A percentile compares a stretch with the other conserved stretches of the same genome.
These are phyloP conservation scores for Cerastoderma edule DNA, from an alignment of 2,888 invertebrate genomes.

Conservation along the genomic window DNA sequence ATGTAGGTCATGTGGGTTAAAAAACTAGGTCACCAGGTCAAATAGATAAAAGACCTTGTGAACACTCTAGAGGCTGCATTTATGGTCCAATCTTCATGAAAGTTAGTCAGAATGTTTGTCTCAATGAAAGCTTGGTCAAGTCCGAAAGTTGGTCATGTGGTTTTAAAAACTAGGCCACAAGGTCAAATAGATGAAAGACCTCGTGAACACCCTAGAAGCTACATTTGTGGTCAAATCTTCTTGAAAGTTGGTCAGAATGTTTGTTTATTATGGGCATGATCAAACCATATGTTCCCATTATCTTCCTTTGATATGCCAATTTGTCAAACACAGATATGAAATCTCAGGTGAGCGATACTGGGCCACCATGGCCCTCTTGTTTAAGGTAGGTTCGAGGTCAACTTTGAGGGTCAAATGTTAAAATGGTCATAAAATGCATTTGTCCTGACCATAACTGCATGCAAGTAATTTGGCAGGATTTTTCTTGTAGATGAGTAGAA, in stretches of 20 bases:
- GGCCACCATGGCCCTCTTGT: too few species aligned
- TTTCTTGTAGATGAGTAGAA: too few species aligned
- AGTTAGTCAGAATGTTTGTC: not conserved
- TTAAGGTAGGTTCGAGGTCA: too few species aligned
- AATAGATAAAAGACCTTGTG: not conserved
- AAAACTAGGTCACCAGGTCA: constrained; percentile 5
- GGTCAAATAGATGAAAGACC: constrained; percentile 4
- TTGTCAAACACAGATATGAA: too few species aligned
- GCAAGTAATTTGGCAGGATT: too few species aligned
- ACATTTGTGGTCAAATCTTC: not conserved
- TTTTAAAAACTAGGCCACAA: not conserved
- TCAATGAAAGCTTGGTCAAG: not conserved
- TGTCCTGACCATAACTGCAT: too few species aligned
- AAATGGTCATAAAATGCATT: too few species aligned
- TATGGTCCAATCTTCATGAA: not conserved
- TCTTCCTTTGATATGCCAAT: too few species aligned
- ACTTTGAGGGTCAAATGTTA: too few species aligned
- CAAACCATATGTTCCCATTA: too few species aligned
- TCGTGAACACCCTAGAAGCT: not conserved
- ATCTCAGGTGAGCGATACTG: too few species aligned
- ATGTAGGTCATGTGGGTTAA: not conserved
- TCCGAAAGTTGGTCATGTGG: not conserved
- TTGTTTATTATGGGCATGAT: too few species aligned
- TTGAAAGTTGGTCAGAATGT: not conserved
- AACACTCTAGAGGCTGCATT: constrained; percentile 1